Evolutionary conservation across 1,140 invertebrate genomes (phyloP).

Genomic region (Chionoecetes opilio): DNA sequence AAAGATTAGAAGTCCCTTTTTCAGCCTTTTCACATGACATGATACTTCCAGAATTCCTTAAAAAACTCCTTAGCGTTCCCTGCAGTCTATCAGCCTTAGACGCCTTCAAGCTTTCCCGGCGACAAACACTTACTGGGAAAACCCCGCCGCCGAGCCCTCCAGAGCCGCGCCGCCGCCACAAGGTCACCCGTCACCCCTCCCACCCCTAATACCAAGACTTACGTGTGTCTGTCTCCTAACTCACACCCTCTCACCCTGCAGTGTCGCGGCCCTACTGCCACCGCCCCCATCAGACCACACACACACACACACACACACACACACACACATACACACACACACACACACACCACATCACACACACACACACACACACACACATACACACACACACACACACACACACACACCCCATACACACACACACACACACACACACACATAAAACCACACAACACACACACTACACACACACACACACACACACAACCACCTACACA

Average conservation of each 20-base stretch:
- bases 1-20: no score
- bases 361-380: not conserved
- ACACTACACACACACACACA: conserved; percentile 12
- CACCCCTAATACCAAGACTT: not conserved
- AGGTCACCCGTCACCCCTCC: not conserved
- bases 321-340: conserved; percentile 49
- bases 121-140: not conserved
- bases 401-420: conserved; percentile 38
- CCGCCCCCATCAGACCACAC: conserved; percentile 32
- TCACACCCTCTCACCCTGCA: not conserved
- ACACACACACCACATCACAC: not conserved
- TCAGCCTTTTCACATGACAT: no score
- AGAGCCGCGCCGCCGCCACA: not conserved
- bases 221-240: conserved; percentile 15
- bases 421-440: conserved; percentile 46
- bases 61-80: no score
- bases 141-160: not conserved
- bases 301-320: conserved; percentile 27
- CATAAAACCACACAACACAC: not conserved
- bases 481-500: conserved; percentile 40
- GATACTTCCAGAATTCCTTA: no score
- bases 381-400: conserved; percentile 1
- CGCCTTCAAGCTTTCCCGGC: not conserved
- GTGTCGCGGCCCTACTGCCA: not conserved
- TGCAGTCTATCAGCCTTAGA: not conserved